phyloP scores from a whole-genome alignment of 2,797 vertebrate species.

The Synaphobranchus kaupii region DNA sequence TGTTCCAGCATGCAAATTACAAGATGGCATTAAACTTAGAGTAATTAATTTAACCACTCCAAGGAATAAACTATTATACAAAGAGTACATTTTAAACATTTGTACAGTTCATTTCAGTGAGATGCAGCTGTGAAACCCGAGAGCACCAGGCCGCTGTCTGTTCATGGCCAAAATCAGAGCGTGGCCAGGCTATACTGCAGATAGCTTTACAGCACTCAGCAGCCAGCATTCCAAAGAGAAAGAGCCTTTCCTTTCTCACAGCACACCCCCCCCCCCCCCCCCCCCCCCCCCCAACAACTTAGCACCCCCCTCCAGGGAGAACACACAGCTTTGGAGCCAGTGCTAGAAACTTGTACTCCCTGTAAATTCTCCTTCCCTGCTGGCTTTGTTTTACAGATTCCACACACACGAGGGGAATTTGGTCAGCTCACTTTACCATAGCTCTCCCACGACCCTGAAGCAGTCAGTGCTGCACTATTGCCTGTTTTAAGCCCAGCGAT shows the following conservation, averaged over 20 bases:
- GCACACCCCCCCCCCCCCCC: neutral
- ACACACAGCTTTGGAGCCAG: neutral
- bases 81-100: neutral
- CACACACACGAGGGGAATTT: neutral
- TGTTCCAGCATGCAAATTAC: neutral
- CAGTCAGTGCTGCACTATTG: neutral
- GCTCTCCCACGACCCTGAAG: neutral
- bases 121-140: neutral
- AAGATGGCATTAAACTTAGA: neutral
- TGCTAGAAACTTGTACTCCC: neutral
- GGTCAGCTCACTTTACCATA: neutral
- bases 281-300: neutral
- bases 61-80: neutral
- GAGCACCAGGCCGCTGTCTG: neutral
- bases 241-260: neutral
- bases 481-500: neutral
- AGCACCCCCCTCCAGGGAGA: neutral
- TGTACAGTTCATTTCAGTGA: neutral
- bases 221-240: neutral
- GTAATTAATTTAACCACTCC: neutral
- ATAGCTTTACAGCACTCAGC: neutral
- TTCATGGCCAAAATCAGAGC: neutral
- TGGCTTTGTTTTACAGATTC: neutral
- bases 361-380: neutral
- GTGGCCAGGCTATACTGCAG: neutral